Evolutionary conservation across 2,113 vertebrate genomes (phyloP).

Genomic region (Datnioides undecimradiatus): DNA sequence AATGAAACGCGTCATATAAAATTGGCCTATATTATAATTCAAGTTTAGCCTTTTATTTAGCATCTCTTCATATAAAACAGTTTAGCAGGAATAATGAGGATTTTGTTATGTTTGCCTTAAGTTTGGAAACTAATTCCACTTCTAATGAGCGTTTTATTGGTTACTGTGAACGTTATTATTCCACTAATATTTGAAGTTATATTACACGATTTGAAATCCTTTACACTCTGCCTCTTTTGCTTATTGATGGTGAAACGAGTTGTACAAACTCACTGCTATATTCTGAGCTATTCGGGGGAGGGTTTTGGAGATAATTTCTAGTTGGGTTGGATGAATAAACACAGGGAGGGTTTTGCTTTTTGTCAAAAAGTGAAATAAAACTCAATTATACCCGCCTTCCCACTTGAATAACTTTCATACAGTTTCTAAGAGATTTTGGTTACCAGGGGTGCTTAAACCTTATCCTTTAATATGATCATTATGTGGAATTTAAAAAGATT

Average conservation of each 20-base stretch:
- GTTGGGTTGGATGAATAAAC: too few species aligned
- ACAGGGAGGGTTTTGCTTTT: not conserved
- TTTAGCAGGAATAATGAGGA: not conserved
- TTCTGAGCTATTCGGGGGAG: not conserved
- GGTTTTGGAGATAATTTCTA: too few species aligned
- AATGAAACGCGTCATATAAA: not conserved
- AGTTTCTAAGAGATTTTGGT: not conserved
- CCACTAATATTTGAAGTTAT: too few species aligned
- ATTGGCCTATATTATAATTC: not conserved
- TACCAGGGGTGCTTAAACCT: not conserved
- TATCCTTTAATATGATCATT: slow-evolving; percentile 3
- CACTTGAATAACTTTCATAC: not conserved
- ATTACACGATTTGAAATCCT: not conserved
- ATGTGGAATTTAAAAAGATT: slow-evolving; percentile 4
- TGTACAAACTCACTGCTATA: not conserved
- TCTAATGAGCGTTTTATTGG: too few species aligned
- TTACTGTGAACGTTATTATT: too few species aligned
- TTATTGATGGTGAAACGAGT: not conserved
- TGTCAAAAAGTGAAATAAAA: not conserved
- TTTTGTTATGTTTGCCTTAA: not conserved
- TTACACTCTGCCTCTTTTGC: not conserved
- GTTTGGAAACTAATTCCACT: too few species aligned
- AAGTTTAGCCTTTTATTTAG: not conserved
- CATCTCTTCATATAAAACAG: not conserved
- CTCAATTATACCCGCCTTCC: not conserved